Base-by-base conservation (phyloP, 2,888 invertebrate genomes). In the Dyspetes luteomarginatus region DNA sequence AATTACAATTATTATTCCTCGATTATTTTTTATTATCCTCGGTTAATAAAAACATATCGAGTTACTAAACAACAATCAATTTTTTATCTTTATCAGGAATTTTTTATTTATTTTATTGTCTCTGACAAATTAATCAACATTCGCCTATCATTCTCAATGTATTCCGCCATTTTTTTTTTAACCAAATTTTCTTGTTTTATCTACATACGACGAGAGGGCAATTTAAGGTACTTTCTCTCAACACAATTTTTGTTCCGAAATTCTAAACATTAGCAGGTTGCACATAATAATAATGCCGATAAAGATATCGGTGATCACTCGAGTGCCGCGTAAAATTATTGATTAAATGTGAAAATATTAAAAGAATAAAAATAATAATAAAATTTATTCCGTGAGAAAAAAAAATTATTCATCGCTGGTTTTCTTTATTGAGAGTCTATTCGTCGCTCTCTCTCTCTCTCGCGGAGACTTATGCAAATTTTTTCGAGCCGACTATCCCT, bases 151-250 rank as follows among this genome's bases (percentile, higher is more conserved):
- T 22, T 67, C 17, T 52, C 36, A 36, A 17, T 67, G 36, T 3
- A 45, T 74, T 58, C 30, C 36, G 17, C 50, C 12, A 36, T 17
- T n/a, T n/a, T n/a, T n/a, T 60, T 24, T 48, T 67, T 67, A 60
- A 24, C 12, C 26, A 15, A 48, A 36, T 30, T 58, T 41, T 60
- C 2, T n/a, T 41, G 3, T 28, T 60, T 26, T 26, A 30, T 26
- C 48, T 24, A 43, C 52, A 52, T 28, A 60, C 67, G 45, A 41
- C 26, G n/a, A 45, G 12, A 55, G 36, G n/a, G n/a, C n/a, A n/a
- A n/a, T 30, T 19, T 17, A 45, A 15, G 60, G 52, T 52, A 76
- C 76, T 76, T 76, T 76, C 76, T 62, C 76, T 76, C 69, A 45
- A 17, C 68, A 55, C 15, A 69, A 69, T 69, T 30, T 15, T 12